A percentile compares a stretch with the other conserved stretches of the same genome.
Evolutionary conservation across 2,888 invertebrate genomes (phyloP).

Genomic region (Gonocerus acuteangulatus): DNA sequence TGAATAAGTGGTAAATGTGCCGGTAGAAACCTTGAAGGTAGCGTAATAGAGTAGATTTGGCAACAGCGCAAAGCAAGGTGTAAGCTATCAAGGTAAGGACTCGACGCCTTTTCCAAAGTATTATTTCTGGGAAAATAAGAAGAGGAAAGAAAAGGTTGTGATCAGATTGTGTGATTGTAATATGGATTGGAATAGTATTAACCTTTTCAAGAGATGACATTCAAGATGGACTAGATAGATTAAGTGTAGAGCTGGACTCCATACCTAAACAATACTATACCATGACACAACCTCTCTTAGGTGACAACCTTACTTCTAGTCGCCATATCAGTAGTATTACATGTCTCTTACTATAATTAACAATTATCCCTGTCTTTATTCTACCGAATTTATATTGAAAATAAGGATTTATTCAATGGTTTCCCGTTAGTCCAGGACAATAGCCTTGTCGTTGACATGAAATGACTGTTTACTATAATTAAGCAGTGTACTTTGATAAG

Average conservation of each 20-base stretch:
- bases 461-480: too few relatives aligned
- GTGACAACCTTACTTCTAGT: slow-evolving; percentile 19
- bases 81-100: slow-evolving; percentile 15
- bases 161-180: too few relatives aligned
- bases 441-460: too few relatives aligned
- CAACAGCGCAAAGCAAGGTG: slow-evolving; percentile 31
- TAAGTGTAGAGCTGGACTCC: not conserved
- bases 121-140: too few relatives aligned
- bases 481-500: too few relatives aligned
- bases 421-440: too few relatives aligned
- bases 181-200: too few relatives aligned
- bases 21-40: slow-evolving; percentile 26
- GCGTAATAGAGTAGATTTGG: slow-evolving; percentile 25
- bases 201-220: too few relatives aligned
- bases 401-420: too few relatives aligned
- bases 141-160: too few relatives aligned
- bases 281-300: slow-evolving; percentile 17
- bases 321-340: slow-evolving; percentile 10
- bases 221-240: too few relatives aligned
- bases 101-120: slow-evolving; percentile 5
- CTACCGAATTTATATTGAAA: not conserved
- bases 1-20: not conserved
- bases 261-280: slow-evolving; percentile 11
- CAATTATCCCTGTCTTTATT: not conserved
- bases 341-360: slow-evolving; percentile 9